A percentile compares a stretch with the other conserved stretches of the same genome.
phyloP scores from a whole-genome alignment of 2,113 vertebrate genomes.

The Eonycteris spelaea region DNA sequence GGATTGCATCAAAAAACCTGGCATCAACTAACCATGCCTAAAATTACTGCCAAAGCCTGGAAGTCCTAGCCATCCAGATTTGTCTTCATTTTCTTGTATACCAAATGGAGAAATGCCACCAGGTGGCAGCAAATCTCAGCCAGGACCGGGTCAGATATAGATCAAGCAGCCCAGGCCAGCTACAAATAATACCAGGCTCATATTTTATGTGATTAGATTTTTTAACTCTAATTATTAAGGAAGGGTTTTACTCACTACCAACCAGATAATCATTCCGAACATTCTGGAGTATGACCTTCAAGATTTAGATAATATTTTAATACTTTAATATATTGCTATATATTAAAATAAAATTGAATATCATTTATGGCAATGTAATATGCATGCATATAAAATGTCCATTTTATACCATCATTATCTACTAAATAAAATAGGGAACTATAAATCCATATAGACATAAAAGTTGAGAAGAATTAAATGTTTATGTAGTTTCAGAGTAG shows the following conservation, averaged over 20 bases:
- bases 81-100: neutral
- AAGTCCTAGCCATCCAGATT: slow-evolving; percentile 2
- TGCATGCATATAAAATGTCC: neutral
- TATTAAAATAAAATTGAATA: neutral
- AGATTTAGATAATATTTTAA: neutral
- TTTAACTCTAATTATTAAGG: neutral
- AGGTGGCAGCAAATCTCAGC: slow-evolving; percentile 51
- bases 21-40: slow-evolving; percentile 14
- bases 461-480: neutral
- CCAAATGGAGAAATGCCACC: slow-evolving; percentile 40
- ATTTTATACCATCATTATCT: neutral
- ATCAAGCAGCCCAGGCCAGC: neutral
- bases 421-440: neutral
- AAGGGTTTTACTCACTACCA: neutral
- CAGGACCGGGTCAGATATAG: neutral
- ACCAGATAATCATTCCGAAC: neutral
- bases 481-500: neutral
- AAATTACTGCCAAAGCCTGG: slow-evolving; percentile 35
- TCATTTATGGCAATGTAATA: neutral
- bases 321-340: neutral
- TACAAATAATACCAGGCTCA: neutral
- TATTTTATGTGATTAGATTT: neutral
- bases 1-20: slow-evolving; percentile 20
- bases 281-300: slow-evolving; percentile 3
- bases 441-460: neutral